These are phyloP conservation scores for Thamnophis elegans DNA, from an alignment of 2,797 vertebrate species.

Conservation along the genomic window DNA sequence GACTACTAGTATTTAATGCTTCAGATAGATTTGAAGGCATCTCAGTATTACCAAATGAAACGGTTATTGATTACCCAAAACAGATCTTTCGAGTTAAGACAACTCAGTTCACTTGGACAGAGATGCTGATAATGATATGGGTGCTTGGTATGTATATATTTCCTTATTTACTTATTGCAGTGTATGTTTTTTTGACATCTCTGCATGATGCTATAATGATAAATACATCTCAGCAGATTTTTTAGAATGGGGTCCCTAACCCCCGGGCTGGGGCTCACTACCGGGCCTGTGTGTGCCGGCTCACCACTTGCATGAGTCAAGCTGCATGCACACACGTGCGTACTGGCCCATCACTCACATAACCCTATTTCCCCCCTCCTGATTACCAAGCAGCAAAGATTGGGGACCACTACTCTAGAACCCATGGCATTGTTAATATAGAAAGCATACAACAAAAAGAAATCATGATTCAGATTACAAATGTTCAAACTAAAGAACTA, in stretches of 20 bases:
- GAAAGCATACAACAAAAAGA: neutral
- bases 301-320: too few species aligned
- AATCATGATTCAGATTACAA: neutral
- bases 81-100: constrained; percentile 89
- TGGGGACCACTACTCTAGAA: neutral
- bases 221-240: neutral
- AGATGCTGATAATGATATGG: constrained; percentile 90
- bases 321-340: too few species aligned
- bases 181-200: neutral
- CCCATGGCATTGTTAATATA: neutral
- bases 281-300: too few species aligned
- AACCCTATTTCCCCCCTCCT: too few species aligned
- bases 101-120: constrained; percentile 85
- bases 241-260: too few species aligned
- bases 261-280: too few species aligned
- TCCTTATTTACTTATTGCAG: neutral
- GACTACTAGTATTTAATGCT: constrained; percentile 86
- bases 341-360: too few species aligned
- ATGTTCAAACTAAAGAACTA: neutral
- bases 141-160: constrained; percentile 79
- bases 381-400: too few species aligned
- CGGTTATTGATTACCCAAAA: constrained; percentile 82
- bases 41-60: constrained; percentile 80
- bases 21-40: constrained; percentile 87
- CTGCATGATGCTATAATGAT: neutral